Evolutionary conservation across 2,888 invertebrate genomes (phyloP).

Genomic region (Lordiphosa andalusiaca): DNA sequence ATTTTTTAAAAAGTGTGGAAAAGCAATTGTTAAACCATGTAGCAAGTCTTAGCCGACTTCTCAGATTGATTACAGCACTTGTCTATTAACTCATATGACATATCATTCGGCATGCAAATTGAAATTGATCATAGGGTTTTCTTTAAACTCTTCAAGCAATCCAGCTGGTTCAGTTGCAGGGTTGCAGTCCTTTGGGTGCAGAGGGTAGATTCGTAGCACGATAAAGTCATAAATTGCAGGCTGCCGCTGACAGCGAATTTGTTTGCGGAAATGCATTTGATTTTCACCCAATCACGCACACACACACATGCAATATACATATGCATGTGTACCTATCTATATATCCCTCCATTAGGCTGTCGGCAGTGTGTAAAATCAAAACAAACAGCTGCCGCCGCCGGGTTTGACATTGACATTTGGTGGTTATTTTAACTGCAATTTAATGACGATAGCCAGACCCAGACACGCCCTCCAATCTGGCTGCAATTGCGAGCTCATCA

Average conservation of each 20-base stretch:
- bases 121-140: no score
- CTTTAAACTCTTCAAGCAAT: no score
- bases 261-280: slow-evolving; percentile 59
- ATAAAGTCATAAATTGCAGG: slow-evolving; percentile 43
- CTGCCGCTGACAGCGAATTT: slow-evolving; percentile 45
- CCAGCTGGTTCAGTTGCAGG: background rate
- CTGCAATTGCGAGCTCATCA: slow-evolving; percentile 22
- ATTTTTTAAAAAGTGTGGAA: no score
- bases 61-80: no score
- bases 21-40: no score
- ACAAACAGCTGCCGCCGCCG: slow-evolving; percentile 34
- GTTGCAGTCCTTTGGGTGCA: background rate
- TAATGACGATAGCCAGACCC: slow-evolving; percentile 44
- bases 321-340: background rate
- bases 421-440: slow-evolving; percentile 59
- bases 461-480: slow-evolving; percentile 23
- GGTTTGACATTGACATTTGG: slow-evolving; percentile 66
- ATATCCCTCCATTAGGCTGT: background rate
- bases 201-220: slow-evolving; percentile 29
- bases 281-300: slow-evolving; percentile 33
- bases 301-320: slow-evolving; percentile 4
- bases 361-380: slow-evolving; percentile 11
- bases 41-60: no score
- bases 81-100: no score
- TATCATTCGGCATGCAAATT: no score